Base-by-base conservation (phyloP, 2,888 invertebrate genomes). In the Cyrtodaria siliqua region DNA sequence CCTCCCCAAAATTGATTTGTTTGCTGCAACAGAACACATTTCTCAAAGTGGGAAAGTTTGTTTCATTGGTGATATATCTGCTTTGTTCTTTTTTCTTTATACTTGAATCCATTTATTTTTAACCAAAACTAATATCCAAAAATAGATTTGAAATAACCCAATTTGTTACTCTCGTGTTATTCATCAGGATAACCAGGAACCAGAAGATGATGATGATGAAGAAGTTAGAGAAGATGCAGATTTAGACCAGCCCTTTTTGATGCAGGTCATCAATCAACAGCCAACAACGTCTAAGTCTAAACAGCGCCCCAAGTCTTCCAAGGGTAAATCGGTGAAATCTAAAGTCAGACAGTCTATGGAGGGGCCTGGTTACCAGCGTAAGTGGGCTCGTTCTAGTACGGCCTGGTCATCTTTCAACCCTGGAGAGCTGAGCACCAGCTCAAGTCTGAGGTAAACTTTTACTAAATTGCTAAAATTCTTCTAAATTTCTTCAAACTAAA, bases 351-450 rank as follows among this genome's bases (percentile, higher is more conserved):
- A 84, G 57, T 84, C 86, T 40, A 57, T 83, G 12, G 85, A 85
- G 27, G 74, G 74, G 18, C 72, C 80, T 38, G 74, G 69, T 29
- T 85, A 86, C 42, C 83, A 86, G 55, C 75, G 90, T 8, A 87
- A 86, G 57, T 91, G 90, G 90, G 84, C 83, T 4, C 82, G 82
- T 20, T 91, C 90, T 6, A 91, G 89, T 40, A 84, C 80, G 4
- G 88, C 89, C 0, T 91, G 91, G 91, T 74, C 79, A 20, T 86
- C 89, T 0, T 88, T 86, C 66, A 86, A 89, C 52, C 81, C 84
- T 2, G 82, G 89, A n/a, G 91, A 90, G 49, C 78, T 90, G 1
- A 87, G 77, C 49, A 87, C 88, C 9, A 84, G 83, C 52, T 86
- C 87, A 1, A 85, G 84, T 49, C 49, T 52, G 12, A 33, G 33